Evolutionary conservation across 1,140 invertebrate species (phyloP), one percentile per base, ranked within the genome.

Genomic region (Heterodera schachtii): DNA sequence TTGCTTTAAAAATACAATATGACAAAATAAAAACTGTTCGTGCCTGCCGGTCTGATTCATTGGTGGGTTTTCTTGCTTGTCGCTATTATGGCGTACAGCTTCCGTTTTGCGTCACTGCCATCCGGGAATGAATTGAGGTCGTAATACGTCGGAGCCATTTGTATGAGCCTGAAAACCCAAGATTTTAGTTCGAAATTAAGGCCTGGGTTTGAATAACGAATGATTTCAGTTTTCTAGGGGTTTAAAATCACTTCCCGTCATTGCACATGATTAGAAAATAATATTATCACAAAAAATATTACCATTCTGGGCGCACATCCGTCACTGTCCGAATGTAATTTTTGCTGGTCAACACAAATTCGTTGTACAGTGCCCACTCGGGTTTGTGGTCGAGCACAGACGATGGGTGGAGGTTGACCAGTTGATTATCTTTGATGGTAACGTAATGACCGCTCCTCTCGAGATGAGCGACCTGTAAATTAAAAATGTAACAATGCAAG

Each of bases 331-430:
- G 93, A 85, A 99, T 99, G 90, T 99, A 99, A 91, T 99, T 99
- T 91, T 99, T 99, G 16, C 97, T 98, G 49, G 98, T 99, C 76
- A 99, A 92, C 47, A 99, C 98, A 91, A 99, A 99, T 92, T 99
- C 98, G 91, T 99, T 98, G 91, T 99, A 99, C 75, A 99, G 94
- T 21, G 98, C 97, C 97, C 97, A 99, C 90, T 99, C 97, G 3
- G 98, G 98, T 92, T 98, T 98, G 91, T 99, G 97, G 91, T 98
- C 97, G 19, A 99, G 92, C 91, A 96, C 98, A 21, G 96, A 98
- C 73, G 96, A 98, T 0, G 98, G 98, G 92, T 99, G 98, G 16
- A 99, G 92, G 90, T 98, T 96, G 9, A 99, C 97, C 78, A 96
- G 93, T 92, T 99, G 98, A 91, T 98, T 98, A 92, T 99, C 98